A percentile compares a stretch with the other conserved stretches of the same genome.
phyloP scores from a whole-genome alignment of 2,113 vertebrate genomes.

The Heliornis fulica region DNA sequence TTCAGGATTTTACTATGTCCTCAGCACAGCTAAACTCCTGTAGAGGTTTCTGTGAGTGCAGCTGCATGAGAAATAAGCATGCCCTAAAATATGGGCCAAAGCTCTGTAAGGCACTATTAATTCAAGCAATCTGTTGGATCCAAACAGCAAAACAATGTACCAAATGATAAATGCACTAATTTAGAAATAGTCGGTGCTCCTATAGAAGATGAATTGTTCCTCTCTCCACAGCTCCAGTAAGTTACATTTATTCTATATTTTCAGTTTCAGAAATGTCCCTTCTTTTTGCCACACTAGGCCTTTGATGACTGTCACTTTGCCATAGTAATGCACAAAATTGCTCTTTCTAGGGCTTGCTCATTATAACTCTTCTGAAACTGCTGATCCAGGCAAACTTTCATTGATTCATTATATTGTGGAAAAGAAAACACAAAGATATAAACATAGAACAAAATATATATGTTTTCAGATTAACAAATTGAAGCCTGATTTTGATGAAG shows the following conservation, averaged over 20 bases:
- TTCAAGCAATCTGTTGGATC: background rate
- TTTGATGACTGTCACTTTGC: background rate
- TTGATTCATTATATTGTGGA: background rate
- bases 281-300: background rate
- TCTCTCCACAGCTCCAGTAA: background rate
- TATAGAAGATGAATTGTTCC: background rate
- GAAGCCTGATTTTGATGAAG: background rate
- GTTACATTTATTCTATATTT: background rate
- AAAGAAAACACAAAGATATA: background rate
- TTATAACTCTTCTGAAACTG: background rate
- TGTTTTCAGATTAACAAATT: background rate
- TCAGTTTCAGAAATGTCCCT: background rate
- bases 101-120: background rate
- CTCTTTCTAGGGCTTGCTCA: background rate
- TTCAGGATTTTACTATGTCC: background rate
- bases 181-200: background rate
- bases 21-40: background rate
- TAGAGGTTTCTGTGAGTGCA: accelerated
- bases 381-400: background rate
- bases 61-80: background rate
- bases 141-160: background rate
- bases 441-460: background rate
- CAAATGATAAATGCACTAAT: constrained; percentile 28
- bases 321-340: background rate
- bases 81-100: background rate